These are phyloP conservation scores for Trichomalopsis sarcophagae DNA, from an alignment of 1,140 invertebrate species.

Conservation along the genomic window DNA sequence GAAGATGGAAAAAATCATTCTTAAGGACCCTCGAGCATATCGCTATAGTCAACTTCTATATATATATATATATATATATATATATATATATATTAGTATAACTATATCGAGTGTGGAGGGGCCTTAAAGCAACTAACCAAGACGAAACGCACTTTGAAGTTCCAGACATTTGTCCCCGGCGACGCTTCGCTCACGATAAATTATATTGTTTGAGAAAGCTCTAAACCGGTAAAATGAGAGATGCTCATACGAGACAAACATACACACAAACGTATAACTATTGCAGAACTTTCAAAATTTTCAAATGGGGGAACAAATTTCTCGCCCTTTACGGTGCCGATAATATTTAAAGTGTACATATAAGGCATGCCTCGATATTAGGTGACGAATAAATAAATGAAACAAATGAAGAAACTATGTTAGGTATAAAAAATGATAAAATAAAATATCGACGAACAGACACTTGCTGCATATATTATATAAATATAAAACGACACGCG, in stretches of 20 bases:
- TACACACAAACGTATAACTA: neutral
- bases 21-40: no score
- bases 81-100: no score
- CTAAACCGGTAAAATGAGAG: neutral
- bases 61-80: no score
- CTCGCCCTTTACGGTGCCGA: slow-evolving; percentile 66
- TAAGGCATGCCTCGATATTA: slow-evolving; percentile 69
- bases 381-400: slow-evolving; percentile 54
- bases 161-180: neutral
- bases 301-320: slow-evolving; percentile 50
- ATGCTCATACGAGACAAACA: neutral
- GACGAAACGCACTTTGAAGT: neutral
- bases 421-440: slow-evolving; percentile 54
- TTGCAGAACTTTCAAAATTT: slow-evolving; percentile 37
- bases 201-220: slow-evolving; percentile 35
- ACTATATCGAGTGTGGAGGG: no score
- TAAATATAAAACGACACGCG: slow-evolving; percentile 43
- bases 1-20: no score
- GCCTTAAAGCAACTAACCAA: no score
- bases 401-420: slow-evolving; percentile 50
- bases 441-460: neutral
- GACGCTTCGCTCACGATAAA: neutral
- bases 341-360: slow-evolving; percentile 65
- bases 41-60: no score
- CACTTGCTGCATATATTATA: slow-evolving; percentile 33